Percentiles rank a stretch among this genome's conserved stretches.
phyloP scores from a whole-genome alignment of 2,113 vertebrate genomes.

The Phrynosoma platyrhinos region DNA sequence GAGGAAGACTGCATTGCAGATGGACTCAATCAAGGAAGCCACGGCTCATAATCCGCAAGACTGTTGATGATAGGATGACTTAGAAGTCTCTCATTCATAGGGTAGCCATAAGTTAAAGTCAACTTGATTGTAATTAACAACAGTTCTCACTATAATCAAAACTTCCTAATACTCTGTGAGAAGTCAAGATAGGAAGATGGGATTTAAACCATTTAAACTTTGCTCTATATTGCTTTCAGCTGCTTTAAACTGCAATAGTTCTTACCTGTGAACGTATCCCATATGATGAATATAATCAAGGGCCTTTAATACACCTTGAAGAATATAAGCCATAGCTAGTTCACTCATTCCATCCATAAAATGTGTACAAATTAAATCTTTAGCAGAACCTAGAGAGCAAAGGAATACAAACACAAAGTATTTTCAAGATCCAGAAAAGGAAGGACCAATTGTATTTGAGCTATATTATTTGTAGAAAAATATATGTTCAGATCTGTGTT shows the following conservation, averaged over 20 bases:
- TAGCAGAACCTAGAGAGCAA: constrained; percentile 87
- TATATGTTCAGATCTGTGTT: not conserved
- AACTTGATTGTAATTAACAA: not conserved
- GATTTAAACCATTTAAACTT: not conserved
- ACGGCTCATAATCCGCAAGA: not conserved
- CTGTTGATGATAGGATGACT: too few relatives aligned
- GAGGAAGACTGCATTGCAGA: too few relatives aligned
- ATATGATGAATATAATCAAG: constrained; percentile 98
- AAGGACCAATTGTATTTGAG: not conserved
- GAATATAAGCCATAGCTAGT: constrained; percentile 93
- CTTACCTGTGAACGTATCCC: constrained; percentile 96
- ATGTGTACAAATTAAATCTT: constrained; percentile 93
- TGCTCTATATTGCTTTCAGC: not conserved
- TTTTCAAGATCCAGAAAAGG: not conserved
- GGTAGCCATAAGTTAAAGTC: too few relatives aligned
- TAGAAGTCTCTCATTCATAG: too few relatives aligned
- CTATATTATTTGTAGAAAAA: not conserved
- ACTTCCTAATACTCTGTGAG: not conserved
- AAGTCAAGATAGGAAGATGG: not conserved
- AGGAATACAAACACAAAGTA: not conserved
- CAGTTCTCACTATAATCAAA: not conserved
- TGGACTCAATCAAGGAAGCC: too few relatives aligned
- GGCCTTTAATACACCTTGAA: constrained; percentile 91
- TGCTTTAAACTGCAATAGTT: constrained; percentile 13
- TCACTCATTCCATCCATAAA: constrained; percentile 95